Evolutionary conservation across 2,888 invertebrate genomes (phyloP), one percentile per base, ranked within the genome.

Genomic region (Eupsilia transversa): DNA sequence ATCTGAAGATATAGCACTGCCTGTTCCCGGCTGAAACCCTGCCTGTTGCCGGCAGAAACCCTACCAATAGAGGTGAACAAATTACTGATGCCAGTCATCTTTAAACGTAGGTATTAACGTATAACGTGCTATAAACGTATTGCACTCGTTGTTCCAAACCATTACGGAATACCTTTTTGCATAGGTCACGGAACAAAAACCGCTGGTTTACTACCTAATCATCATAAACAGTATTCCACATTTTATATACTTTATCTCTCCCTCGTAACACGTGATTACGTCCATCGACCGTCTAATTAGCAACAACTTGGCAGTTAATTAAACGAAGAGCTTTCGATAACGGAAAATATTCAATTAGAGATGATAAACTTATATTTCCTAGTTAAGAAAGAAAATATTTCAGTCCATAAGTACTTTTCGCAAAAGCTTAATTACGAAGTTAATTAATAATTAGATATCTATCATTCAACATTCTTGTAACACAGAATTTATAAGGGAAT

Each of bases 291-390:
- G 23, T 61, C 46, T 46, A 33, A 46, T 60, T 33, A 33, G 52
- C 4, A 60, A 60, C 60, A 76, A 60, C 59, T 70, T 60, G 52
- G 41, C 59, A 17, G n/a, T 43, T 59, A 59, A 69, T 78, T 69
- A 60, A 60, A 46, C n/a, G 14, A 38, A 60, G n/a, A 76, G n/a
- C 52, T 46, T 38, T 54, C 20, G 3, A 38, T 79, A 38, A 17
- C 46, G 60, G 17, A 70, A 79, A 79, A 60, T 46, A 71, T 61
- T 79, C 38, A 79, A 61, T 79, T 61, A 72, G 14, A 46, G 2
- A 71, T 49, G n/a, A 52, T 38, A 52, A 59, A 23, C 41, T 41
- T 59, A 59, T 1, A 7, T 61, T 54, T 54, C 17, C 49, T 72
- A 4, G 38, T 9, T 46, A 30, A 54, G 43, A 54, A 70, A 54